phyloP scores from a whole-genome alignment of 2,113 vertebrate species.

The Gasterosteus nipponicus region DNA sequence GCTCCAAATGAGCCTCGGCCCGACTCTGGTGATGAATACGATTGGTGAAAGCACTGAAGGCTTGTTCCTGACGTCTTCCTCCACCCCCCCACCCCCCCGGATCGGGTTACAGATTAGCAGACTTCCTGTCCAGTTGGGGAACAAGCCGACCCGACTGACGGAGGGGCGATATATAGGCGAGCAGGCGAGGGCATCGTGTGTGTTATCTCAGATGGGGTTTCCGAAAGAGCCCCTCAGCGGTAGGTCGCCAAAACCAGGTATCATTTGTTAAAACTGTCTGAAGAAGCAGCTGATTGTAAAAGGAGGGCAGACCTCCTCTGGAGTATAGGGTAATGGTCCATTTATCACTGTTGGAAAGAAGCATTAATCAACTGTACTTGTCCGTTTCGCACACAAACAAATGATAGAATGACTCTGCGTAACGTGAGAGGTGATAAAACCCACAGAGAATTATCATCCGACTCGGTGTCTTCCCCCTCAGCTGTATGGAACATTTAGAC shows the following conservation, averaged over 20 bases:
- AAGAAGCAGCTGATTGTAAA: constrained; percentile 44
- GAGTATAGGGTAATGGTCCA: constrained; percentile 41
- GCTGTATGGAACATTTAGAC: background rate
- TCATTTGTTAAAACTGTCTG: constrained; percentile 48
- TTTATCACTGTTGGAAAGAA: background rate
- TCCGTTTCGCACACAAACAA: background rate
- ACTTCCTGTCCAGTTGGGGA: constrained; percentile 87
- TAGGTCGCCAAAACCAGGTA: constrained; percentile 36
- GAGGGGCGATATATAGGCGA: constrained; percentile 13
- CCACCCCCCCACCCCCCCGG: constrained; percentile 72
- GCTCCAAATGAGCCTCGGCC: constrained; percentile 77
- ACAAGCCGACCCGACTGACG: constrained; percentile 63
- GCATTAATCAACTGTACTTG: background rate
- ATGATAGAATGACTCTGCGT: background rate
- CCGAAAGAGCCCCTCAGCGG: constrained; percentile 51
- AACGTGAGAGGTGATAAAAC: background rate
- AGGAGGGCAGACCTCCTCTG: constrained; percentile 30
- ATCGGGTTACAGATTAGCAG: constrained; percentile 90
- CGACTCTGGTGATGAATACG: constrained; percentile 87
- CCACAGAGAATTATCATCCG: background rate
- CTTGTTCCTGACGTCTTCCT: constrained; percentile 87
- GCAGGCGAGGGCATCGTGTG: constrained; percentile 37
- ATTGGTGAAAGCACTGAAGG: constrained; percentile 88
- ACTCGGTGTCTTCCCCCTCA: background rate
- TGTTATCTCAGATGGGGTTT: constrained; percentile 56